Evolutionary conservation across 2,888 invertebrate genomes (phyloP).

Genomic region (Sarcophaga variegata): DNA sequence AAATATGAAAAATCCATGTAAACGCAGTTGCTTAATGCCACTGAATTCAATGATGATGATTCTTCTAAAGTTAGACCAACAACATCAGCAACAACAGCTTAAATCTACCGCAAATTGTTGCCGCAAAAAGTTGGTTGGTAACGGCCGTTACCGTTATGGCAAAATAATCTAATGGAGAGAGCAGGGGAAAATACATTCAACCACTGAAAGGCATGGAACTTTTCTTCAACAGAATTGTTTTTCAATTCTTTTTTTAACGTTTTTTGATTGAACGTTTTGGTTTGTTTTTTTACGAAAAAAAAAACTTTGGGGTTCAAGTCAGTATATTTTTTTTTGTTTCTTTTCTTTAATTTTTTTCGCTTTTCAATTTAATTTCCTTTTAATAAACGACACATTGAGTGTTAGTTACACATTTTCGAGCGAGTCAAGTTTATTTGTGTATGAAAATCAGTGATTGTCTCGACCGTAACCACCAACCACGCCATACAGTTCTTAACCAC

Average conservation of each 20-base stretch:
- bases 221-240: neutral
- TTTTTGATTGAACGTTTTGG: slow-evolving; percentile 51
- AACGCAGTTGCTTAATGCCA: neutral
- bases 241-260: neutral
- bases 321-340: neutral
- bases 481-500: slow-evolving; percentile 32
- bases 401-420: slow-evolving; percentile 58
- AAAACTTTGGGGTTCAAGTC: neutral
- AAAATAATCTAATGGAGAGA: slow-evolving; percentile 29
- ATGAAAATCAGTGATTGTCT: slow-evolving; percentile 51
- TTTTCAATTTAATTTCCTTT: slow-evolving; percentile 60
- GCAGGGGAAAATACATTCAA: slow-evolving; percentile 12
- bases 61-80: slow-evolving; percentile 30
- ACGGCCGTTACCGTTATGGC: slow-evolving; percentile 30
- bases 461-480: slow-evolving; percentile 34
- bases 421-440: slow-evolving; percentile 31
- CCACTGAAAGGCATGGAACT: slow-evolving; percentile 26
- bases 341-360: slow-evolving; percentile 33
- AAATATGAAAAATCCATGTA: slow-evolving; percentile 21
- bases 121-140: slow-evolving; percentile 46
- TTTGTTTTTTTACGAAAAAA: neutral
- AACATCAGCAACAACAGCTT: slow-evolving; percentile 1
- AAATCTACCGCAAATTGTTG: slow-evolving; percentile 32
- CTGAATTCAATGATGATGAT: slow-evolving; percentile 12
- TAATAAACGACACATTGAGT: slow-evolving; percentile 56